phyloP scores from a whole-genome alignment of 2,888 invertebrate genomes.

The Neoaliturus tenellus region DNA sequence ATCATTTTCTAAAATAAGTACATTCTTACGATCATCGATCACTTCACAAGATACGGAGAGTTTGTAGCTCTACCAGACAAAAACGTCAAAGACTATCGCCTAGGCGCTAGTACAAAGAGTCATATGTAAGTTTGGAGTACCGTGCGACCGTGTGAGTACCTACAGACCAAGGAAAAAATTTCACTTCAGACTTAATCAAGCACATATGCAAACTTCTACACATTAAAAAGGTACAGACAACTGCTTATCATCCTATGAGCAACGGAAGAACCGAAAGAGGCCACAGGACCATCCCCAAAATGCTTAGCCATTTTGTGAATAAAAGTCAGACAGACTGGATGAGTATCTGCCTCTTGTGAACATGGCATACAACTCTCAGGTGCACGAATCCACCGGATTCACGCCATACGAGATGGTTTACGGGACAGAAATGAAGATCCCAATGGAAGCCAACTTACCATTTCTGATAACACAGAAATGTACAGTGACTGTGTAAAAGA shows the following conservation, averaged over 20 bases:
- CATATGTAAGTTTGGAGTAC: background rate
- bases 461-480: background rate
- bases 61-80: background rate
- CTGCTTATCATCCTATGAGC: background rate
- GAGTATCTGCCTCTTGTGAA: background rate
- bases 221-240: constrained; percentile 10
- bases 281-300: constrained; percentile 64
- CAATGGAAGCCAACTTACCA: background rate
- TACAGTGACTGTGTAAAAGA: constrained; percentile 21
- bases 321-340: background rate
- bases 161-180: background rate
- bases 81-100: background rate
- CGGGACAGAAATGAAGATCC: background rate
- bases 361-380: background rate
- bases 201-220: constrained; percentile 7
- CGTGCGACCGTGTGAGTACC: background rate
- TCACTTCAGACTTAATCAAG: background rate
- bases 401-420: background rate
- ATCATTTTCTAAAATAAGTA: background rate
- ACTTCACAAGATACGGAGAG: background rate
- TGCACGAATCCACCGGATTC: background rate
- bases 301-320: background rate
- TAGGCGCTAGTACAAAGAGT: background rate
- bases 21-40: background rate
- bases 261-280: background rate